Evolutionary conservation across 2,888 invertebrate species (phyloP).

Genomic region (Drosophila ochracea): DNA sequence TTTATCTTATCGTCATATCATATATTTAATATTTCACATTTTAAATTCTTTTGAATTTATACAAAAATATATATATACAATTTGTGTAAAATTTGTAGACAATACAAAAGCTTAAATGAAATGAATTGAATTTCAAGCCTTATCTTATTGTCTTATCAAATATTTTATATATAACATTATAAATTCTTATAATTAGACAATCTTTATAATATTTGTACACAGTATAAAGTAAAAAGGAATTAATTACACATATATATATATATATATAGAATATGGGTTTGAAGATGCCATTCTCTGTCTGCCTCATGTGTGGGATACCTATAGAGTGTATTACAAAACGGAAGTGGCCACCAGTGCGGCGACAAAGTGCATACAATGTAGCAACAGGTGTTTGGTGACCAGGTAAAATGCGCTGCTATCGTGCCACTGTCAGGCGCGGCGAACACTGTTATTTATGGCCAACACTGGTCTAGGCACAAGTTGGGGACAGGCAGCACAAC

Average conservation of each 20-base stretch:
- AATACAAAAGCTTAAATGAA: neutral
- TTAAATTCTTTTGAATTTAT: neutral
- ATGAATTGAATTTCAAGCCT: neutral
- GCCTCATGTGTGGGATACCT: neutral
- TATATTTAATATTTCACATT: neutral
- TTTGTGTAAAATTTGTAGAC: neutral
- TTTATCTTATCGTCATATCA: neutral
- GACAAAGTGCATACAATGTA: constrained; percentile 50
- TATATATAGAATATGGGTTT: neutral
- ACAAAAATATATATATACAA: neutral
- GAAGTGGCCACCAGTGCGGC: constrained; percentile 36
- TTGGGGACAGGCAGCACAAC: constrained; percentile 8
- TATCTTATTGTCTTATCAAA: neutral
- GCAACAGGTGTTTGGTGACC: constrained; percentile 65
- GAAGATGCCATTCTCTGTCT: neutral
- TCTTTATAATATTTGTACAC: too few relatives aligned
- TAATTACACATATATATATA: neutral
- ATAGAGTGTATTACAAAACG: constrained; percentile 32
- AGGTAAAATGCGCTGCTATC: constrained; percentile 16
- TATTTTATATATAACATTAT: neutral
- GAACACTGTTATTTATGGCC: constrained; percentile 60
- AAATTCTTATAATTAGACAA: too few relatives aligned
- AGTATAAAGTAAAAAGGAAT: neutral
- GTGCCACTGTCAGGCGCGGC: constrained; percentile 11
- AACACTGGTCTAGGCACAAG: constrained; percentile 15